Conservation (phyloP, 2,113 vertebrate genomes). For the Xiphias gladius region DNA sequence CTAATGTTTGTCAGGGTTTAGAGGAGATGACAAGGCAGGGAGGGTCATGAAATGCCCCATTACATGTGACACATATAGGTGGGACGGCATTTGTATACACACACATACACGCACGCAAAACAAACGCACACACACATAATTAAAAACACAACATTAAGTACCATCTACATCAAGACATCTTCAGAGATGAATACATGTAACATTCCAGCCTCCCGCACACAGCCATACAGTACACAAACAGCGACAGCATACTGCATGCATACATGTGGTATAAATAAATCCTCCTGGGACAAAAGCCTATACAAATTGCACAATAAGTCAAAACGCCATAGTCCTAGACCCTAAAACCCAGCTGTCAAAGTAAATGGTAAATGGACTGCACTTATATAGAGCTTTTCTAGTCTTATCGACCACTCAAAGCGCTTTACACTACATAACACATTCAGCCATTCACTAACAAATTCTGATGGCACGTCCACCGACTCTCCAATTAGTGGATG, state of each 20-base stretch:
- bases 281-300: conserved; percentile 12
- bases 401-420: too few relatives aligned
- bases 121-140: background rate
- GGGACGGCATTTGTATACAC: background rate
- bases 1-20: conserved; percentile 56
- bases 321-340: conserved; percentile 22
- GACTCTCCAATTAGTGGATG: too few relatives aligned
- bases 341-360: background rate
- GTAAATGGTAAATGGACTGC: too few relatives aligned
- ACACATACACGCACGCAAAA: background rate
- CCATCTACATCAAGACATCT: background rate
- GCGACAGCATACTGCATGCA: background rate
- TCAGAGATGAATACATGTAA: background rate
- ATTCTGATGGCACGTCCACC: too few relatives aligned
- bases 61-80: conserved; percentile 38
- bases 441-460: too few relatives aligned
- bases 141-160: conserved; percentile 19
- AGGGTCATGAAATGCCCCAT: conserved; percentile 50
- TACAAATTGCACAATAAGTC: conserved; percentile 35
- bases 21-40: conserved; percentile 52
- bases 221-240: background rate
- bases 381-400: too few relatives aligned
- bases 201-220: background rate
- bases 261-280: background rate
- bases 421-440: too few relatives aligned